Evolutionary conservation across 2,797 vertebrate genomes (phyloP).

Genomic region (Clarias fuscus): DNA sequence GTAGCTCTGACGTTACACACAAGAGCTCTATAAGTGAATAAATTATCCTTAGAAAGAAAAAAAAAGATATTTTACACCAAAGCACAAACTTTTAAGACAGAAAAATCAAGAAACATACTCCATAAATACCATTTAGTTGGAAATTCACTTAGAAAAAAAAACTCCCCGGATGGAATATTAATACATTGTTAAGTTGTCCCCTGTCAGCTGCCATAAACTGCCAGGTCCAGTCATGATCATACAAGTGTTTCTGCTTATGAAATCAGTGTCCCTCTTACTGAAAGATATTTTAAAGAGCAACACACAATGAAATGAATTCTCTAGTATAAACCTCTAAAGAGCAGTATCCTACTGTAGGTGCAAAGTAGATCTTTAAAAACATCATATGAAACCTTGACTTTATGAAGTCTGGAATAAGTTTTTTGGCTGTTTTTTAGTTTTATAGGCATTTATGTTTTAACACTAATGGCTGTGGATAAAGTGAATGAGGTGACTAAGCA

Average conservation of each 20-base stretch:
- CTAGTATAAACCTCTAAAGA: background rate
- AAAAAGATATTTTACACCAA: background rate
- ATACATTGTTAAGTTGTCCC: background rate
- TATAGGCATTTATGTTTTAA: background rate
- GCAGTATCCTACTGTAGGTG: background rate
- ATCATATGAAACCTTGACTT: background rate
- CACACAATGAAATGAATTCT: background rate
- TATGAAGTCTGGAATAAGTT: background rate
- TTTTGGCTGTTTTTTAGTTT: background rate
- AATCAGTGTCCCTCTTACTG: background rate
- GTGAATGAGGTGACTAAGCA: background rate
- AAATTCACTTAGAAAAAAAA: background rate
- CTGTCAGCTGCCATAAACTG: background rate
- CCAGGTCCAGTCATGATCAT: background rate
- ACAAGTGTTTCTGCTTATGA: background rate
- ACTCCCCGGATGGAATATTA: background rate
- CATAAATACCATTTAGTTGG: background rate
- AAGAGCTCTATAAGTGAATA: background rate
- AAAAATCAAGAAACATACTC: background rate
- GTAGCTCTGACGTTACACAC: too few species aligned
- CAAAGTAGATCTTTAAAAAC: background rate
- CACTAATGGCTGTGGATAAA: background rate
- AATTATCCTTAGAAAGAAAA: background rate
- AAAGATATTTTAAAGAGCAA: background rate
- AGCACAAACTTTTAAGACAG: background rate